Percentiles rank a stretch among this genome's conserved stretches.
Evolutionary conservation across 2,113 vertebrate genomes (phyloP).

Genomic region (Beaufortia kweichowensis): DNA sequence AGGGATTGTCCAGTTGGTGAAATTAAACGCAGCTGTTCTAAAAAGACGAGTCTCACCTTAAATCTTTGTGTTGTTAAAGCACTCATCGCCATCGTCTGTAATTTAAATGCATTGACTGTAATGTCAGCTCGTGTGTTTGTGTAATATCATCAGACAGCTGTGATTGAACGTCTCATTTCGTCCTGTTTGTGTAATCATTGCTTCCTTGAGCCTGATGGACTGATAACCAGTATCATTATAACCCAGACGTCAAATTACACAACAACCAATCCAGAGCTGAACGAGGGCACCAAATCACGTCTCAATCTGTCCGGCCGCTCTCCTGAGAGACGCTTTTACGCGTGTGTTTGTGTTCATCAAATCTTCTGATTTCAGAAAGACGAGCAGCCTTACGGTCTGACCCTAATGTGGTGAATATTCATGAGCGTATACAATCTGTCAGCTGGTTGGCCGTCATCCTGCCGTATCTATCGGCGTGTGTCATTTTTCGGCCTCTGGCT

Average conservation of each 20-base stretch:
- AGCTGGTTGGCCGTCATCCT: background rate
- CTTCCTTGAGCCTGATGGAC: conserved; percentile 20
- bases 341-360: background rate
- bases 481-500: background rate
- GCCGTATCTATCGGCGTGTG: conserved; percentile 27
- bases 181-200: conserved; percentile 3
- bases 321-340: background rate
- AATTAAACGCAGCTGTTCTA: too few relatives aligned
- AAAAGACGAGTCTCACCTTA: background rate
- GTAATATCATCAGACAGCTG: conserved; percentile 20
- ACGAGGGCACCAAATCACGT: background rate
- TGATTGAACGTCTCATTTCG: too few relatives aligned
- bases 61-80: background rate
- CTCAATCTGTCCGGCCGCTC: conserved; percentile 1
- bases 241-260: conserved; percentile 12
- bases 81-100: background rate
- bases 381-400: background rate
- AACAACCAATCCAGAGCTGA: conserved; percentile 9
- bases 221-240: conserved; percentile 12
- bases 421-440: conserved; percentile 30
- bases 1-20: too few relatives aligned
- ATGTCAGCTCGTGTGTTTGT: background rate
- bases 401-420: conserved; percentile 17
- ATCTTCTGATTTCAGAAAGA: conserved; percentile 6
- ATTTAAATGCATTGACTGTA: conserved; percentile 28